Conservation (phyloP, 2,888 invertebrate species). For the Drosophila merina region DNA sequence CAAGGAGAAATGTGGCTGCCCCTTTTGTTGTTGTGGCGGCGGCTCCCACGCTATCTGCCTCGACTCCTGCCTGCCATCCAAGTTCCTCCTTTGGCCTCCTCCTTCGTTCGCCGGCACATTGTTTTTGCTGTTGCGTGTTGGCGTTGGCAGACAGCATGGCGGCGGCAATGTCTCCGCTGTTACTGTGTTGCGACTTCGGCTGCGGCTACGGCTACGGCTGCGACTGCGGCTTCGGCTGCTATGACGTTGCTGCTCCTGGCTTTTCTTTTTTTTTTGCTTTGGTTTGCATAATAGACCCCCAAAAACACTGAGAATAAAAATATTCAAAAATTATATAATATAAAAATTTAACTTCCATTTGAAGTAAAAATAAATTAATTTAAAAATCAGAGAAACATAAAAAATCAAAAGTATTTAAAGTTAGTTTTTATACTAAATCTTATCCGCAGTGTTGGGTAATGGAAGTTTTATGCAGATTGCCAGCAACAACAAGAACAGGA, state of each 20-base stretch:
- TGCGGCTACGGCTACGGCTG: conserved; percentile 25
- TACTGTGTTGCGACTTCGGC: conserved; percentile 43
- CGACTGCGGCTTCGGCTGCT: conserved; percentile 27
- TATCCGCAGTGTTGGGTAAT: conserved; percentile 30
- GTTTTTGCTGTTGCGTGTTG: conserved; percentile 74
- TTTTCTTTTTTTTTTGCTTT: conserved; percentile 28
- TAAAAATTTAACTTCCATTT: background rate
- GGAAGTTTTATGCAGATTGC: conserved; percentile 63
- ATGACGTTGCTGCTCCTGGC: conserved; percentile 25
- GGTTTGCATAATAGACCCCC: conserved; percentile 32
- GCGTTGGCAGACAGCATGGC: conserved; percentile 76
- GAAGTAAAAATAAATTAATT: background rate
- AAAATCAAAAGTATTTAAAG: background rate
- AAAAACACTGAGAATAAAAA: conserved; percentile 6
- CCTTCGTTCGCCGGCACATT: conserved; percentile 44
- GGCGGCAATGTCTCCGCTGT: conserved; percentile 27
- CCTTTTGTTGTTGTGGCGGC: conserved; percentile 16
- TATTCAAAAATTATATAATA: background rate
- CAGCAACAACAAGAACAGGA: conserved; percentile 13
- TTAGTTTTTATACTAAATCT: background rate
- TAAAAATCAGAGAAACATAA: background rate
- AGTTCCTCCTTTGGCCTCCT: conserved; percentile 50
- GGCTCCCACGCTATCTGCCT: conserved; percentile 25
- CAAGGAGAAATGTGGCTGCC: conserved; percentile 10
- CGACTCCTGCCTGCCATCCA: conserved; percentile 15